A percentile compares a stretch with the other conserved stretches of the same genome.
phyloP scores from a whole-genome alignment of 1,140 invertebrate species.

The Drosophila quadrilineata region DNA sequence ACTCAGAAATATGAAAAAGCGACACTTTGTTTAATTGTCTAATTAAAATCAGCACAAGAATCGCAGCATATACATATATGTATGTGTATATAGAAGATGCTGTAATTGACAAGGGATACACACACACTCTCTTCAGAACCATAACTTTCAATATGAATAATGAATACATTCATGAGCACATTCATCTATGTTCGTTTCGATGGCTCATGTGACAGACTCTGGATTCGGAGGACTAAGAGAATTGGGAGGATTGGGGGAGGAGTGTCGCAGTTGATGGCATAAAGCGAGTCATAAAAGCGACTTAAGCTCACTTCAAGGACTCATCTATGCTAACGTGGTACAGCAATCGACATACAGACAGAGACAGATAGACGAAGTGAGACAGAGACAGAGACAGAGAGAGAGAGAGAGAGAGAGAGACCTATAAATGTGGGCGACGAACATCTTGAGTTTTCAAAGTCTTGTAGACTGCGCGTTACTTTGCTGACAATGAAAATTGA shows the following conservation, averaged over 20 bases:
- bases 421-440: not conserved
- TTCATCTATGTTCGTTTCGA: too few species aligned
- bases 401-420: not conserved
- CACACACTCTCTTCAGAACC: not conserved
- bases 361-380: not conserved
- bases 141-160: constrained; percentile 12
- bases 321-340: not conserved
- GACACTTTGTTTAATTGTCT: constrained; percentile 33
- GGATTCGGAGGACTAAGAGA: too few species aligned
- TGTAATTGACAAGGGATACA: constrained; percentile 18
- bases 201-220: too few species aligned
- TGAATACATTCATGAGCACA: constrained; percentile 1
- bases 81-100: too few species aligned
- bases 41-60: constrained; percentile 20
- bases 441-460: constrained; percentile 23
- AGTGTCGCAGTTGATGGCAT: constrained; percentile 1
- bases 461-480: not conserved
- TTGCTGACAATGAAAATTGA: constrained; percentile 1
- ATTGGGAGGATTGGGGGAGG: too few species aligned
- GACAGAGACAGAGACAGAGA: not conserved
- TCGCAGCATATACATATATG: too few species aligned
- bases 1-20: constrained; percentile 10
- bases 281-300: constrained; percentile 4
- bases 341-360: too few species aligned
- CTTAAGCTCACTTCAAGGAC: constrained; percentile 12